Conservation (phyloP, 2,113 vertebrate species). For the Tachycineta bicolor region DNA sequence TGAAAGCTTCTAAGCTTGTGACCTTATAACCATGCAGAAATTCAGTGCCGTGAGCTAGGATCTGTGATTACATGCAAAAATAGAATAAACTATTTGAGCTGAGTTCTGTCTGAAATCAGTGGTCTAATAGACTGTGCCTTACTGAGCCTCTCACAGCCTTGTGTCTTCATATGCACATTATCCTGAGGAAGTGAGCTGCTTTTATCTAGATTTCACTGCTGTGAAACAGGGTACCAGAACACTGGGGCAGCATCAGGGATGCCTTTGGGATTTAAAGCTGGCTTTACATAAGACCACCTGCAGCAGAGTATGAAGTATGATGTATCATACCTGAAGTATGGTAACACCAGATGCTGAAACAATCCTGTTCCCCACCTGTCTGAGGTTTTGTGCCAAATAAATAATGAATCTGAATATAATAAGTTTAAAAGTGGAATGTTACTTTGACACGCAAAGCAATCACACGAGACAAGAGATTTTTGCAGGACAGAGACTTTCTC, state of each 20-base stretch:
- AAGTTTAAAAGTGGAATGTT: neutral
- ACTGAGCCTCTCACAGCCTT: neutral
- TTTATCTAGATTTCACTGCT: neutral
- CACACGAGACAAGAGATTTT: too few species aligned
- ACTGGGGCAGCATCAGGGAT: neutral
- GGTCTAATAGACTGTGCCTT: neutral
- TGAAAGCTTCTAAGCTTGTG: neutral
- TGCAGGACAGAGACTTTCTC: too few species aligned
- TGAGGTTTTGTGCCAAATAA: neutral
- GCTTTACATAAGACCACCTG: neutral
- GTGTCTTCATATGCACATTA: neutral
- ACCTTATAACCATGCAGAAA: neutral
- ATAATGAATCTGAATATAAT: neutral
- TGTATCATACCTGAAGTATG: neutral
- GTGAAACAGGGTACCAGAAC: neutral
- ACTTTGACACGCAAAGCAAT: too few species aligned
- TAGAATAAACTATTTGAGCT: neutral
- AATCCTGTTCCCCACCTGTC: neutral
- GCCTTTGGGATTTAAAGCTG: neutral
- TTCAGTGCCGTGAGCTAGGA: neutral
- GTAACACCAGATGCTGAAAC: neutral
- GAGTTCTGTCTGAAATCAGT: neutral
- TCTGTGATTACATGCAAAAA: neutral
- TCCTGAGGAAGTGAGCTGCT: neutral
- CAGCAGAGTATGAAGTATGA: neutral